A percentile compares a stretch with the other conserved stretches of the same genome.
Conservation (phyloP, 2,797 vertebrate species). For the Eptatretus atami region DNA sequence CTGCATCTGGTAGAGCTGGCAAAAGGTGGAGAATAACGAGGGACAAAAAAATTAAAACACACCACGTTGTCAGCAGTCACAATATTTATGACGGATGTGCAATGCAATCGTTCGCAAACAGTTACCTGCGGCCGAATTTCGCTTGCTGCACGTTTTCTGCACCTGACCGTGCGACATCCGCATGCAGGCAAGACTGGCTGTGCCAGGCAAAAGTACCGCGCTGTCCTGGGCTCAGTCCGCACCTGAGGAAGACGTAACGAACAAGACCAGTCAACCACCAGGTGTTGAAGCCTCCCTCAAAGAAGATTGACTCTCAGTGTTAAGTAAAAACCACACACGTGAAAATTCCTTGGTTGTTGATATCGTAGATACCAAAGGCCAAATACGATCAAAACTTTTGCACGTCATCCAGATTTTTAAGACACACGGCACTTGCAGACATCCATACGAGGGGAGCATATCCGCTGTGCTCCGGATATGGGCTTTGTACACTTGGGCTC, state of each 20-base stretch:
- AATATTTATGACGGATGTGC: neutral
- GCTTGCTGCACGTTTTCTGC: constrained; percentile 45
- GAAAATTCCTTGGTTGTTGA: neutral
- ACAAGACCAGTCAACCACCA: too few species aligned
- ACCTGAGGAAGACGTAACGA: constrained; percentile 21
- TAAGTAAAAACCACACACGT: constrained; percentile 17
- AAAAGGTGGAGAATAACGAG: constrained; percentile 9
- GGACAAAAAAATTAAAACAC: neutral
- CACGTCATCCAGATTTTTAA: too few species aligned
- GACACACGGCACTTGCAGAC: too few species aligned
- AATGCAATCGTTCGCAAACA: constrained; percentile 6
- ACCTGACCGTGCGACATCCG: constrained; percentile 97
- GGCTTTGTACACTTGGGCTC: too few species aligned
- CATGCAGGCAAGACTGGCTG: constrained; percentile 66
- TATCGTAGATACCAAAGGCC: neutral
- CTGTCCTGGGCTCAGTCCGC: constrained; percentile 70
- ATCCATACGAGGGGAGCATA: too few species aligned
- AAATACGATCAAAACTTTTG: neutral
- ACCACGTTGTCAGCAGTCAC: neutral
- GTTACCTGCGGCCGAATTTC: constrained; percentile 60
- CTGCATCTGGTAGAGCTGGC: constrained; percentile 98
- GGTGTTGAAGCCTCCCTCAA: too few species aligned
- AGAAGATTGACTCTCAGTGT: constrained; percentile 9
- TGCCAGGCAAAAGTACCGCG: constrained; percentile 80
- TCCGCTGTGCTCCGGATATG: too few species aligned